Conservation (phyloP, 2,888 invertebrate genomes). For the Pseudoips prasinana region DNA sequence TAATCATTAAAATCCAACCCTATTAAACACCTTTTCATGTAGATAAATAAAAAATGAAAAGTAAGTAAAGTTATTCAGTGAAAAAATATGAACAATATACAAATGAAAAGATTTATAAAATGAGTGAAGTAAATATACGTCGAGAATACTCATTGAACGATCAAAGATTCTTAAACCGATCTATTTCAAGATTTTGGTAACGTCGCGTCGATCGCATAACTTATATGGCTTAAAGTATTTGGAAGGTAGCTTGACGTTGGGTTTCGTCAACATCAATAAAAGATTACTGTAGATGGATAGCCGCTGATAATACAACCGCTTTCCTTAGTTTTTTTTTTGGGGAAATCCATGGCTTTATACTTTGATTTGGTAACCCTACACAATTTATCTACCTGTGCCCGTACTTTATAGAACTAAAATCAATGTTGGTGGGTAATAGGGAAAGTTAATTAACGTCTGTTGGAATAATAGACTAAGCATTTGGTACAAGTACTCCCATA, state of each 20-base stretch:
- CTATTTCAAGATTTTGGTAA: too few species aligned
- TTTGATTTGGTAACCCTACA: slow-evolving; percentile 23
- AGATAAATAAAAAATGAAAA: too few species aligned
- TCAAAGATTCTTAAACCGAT: too few species aligned
- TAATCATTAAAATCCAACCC: too few species aligned
- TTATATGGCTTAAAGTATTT: slow-evolving; percentile 19
- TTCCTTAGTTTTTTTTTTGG: slow-evolving; percentile 13
- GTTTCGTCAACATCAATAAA: slow-evolving; percentile 12
- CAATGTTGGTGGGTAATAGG: slow-evolving; percentile 16
- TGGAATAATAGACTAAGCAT: too few species aligned
- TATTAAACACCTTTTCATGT: too few species aligned
- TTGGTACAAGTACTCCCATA: too few species aligned
- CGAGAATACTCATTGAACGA: too few species aligned
- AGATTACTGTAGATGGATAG: slow-evolving; percentile 20
- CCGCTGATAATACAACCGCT: slow-evolving; percentile 14
- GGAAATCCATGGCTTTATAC: slow-evolving; percentile 9
- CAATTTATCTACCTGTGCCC: slow-evolving; percentile 24
- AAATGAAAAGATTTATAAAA: too few species aligned
- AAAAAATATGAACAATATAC: too few species aligned
- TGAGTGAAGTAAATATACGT: too few species aligned
- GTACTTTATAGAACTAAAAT: slow-evolving; percentile 19
- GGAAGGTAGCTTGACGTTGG: slow-evolving; percentile 4
- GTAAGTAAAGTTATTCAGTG: too few species aligned
- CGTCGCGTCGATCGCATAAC: slow-evolving; percentile 1
- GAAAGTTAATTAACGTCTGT: slow-evolving; percentile 16